phyloP scores from a whole-genome alignment of 2,888 invertebrate species.

The Papilio demoleus region DNA sequence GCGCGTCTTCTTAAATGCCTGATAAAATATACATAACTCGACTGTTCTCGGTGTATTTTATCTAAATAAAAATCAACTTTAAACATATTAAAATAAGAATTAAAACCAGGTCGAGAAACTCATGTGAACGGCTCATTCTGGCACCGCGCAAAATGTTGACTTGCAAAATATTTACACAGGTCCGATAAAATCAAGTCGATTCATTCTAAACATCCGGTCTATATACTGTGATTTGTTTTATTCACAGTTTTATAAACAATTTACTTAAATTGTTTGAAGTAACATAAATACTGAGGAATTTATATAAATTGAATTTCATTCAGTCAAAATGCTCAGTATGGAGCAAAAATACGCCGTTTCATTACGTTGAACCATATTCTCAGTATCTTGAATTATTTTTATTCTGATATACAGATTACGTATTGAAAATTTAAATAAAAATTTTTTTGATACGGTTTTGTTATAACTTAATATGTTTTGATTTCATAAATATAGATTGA shows the following conservation, averaged over 20 bases:
- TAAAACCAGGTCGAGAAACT: slow-evolving; percentile 29
- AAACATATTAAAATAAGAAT: slow-evolving; percentile 22
- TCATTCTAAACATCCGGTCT: slow-evolving; percentile 24
- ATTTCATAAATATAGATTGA: too few relatives aligned
- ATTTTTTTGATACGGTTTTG: too few relatives aligned
- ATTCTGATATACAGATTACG: too few relatives aligned
- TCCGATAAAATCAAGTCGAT: slow-evolving; percentile 29
- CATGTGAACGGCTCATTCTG: slow-evolving; percentile 6
- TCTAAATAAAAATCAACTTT: neutral
- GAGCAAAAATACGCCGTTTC: too few relatives aligned
- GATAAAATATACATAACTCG: neutral
- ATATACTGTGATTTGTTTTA: slow-evolving; percentile 5
- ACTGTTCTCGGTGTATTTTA: neutral
- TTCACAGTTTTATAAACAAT: slow-evolving; percentile 1
- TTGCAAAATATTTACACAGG: slow-evolving; percentile 34
- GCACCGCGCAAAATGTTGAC: slow-evolving; percentile 26
- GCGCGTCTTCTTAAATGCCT: neutral
- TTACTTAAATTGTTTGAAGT: neutral
- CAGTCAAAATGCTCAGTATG: too few relatives aligned
- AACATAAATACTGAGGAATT: too few relatives aligned
- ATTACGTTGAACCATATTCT: too few relatives aligned
- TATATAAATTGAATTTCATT: too few relatives aligned
- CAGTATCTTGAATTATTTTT: too few relatives aligned
- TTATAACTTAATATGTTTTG: too few relatives aligned
- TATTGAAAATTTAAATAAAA: too few relatives aligned